Evolutionary conservation across 2,113 vertebrate species (phyloP).

Genomic region (Malaclemys terrapin): DNA sequence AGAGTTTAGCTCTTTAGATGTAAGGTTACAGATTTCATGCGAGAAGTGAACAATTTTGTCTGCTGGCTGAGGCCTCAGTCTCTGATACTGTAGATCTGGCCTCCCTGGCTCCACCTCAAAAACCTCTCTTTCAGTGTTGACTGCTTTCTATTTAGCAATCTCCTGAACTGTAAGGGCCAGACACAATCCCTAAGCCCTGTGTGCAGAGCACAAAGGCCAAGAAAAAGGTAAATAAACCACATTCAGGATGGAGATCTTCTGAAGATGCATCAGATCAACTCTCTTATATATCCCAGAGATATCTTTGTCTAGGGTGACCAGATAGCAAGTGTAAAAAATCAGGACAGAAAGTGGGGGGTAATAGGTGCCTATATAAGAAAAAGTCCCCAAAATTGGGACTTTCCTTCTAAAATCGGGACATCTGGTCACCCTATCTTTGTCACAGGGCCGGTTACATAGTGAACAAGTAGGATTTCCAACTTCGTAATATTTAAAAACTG

Average conservation of each 20-base stretch:
- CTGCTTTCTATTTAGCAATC: neutral
- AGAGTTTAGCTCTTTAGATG: neutral
- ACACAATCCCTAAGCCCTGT: neutral
- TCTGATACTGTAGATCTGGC: neutral
- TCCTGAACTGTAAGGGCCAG: neutral
- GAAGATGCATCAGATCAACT: neutral
- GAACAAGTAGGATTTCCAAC: no score
- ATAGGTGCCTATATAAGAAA: no score
- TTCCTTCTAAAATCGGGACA: no score
- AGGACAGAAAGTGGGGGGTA: no score
- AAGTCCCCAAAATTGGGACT: no score
- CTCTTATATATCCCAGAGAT: neutral
- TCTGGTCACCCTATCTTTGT: neutral
- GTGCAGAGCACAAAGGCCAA: neutral
- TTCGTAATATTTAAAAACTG: no score
- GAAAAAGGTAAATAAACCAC: neutral
- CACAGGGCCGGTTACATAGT: neutral
- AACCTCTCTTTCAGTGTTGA: neutral
- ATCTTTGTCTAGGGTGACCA: neutral
- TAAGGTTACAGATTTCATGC: neutral
- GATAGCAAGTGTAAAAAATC: no score
- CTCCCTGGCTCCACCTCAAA: neutral
- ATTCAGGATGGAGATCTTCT: neutral
- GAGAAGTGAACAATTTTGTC: neutral
- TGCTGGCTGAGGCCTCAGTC: neutral